phyloP scores from a whole-genome alignment of 2,113 vertebrate genomes.

The Falcunculus frontatus region DNA sequence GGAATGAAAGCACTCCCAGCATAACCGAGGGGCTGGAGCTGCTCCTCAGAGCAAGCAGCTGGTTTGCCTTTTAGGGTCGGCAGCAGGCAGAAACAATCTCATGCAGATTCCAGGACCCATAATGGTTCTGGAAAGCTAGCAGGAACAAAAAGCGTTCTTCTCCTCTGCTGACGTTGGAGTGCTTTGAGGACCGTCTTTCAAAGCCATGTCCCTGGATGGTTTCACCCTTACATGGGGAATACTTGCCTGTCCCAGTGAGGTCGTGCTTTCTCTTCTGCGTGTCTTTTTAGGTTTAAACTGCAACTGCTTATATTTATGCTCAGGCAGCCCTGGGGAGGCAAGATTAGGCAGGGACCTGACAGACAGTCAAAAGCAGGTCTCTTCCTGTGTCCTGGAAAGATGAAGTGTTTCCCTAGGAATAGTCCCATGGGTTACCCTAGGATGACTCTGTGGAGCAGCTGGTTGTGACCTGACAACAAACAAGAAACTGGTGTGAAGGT shows the following conservation, averaged over 20 bases:
- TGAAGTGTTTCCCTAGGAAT: slow-evolving; percentile 20
- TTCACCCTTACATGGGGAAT: slow-evolving; percentile 42
- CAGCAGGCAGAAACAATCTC: slow-evolving; percentile 8
- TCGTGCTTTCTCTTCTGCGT: background rate
- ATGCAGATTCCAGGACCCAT: slow-evolving; percentile 28
- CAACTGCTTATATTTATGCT: background rate
- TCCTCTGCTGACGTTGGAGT: slow-evolving; percentile 47
- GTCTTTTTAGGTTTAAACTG: background rate
- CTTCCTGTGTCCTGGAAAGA: background rate
- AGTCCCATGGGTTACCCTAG: background rate
- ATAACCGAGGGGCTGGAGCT: background rate
- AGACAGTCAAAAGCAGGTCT: background rate
- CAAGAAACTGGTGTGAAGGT: slow-evolving; percentile 8
- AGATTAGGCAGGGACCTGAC: background rate
- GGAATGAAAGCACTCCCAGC: background rate
- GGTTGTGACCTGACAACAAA: background rate
- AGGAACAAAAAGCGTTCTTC: slow-evolving; percentile 15
- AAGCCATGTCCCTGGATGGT: background rate
- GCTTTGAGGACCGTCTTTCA: background rate
- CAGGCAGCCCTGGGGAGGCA: background rate
- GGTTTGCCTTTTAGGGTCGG: slow-evolving; percentile 47
- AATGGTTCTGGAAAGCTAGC: slow-evolving; percentile 33
- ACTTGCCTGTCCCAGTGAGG: background rate
- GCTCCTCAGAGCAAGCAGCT: slow-evolving; percentile 3
- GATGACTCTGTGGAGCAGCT: slow-evolving; percentile 8